phyloP scores from a whole-genome alignment of 2,797 vertebrate genomes.

The Diglossa cyanea region DNA sequence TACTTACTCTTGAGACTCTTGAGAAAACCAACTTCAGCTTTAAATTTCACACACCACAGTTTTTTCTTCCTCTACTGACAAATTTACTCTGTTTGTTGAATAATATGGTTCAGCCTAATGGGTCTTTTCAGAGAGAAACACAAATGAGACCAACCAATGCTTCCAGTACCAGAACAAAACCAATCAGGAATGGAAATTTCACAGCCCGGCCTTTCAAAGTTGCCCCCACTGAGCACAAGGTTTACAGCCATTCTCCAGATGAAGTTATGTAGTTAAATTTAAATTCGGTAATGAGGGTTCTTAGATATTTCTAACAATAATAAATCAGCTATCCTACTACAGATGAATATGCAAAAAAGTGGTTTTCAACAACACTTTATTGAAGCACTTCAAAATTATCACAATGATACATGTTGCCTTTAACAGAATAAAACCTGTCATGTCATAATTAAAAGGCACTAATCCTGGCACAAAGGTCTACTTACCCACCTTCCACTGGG shows the following conservation, averaged over 20 bases:
- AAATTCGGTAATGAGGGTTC: background rate
- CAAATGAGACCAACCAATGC: background rate
- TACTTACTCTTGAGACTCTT: background rate
- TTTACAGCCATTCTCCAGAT: background rate
- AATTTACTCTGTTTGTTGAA: background rate
- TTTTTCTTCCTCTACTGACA: background rate
- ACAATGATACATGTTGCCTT: constrained; percentile 57
- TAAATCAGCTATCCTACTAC: background rate
- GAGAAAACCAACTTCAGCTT: background rate
- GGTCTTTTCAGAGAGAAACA: background rate
- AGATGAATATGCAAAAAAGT: background rate
- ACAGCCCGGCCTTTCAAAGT: background rate
- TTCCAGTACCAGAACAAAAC: background rate
- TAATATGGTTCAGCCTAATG: fast-evolving
- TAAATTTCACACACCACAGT: background rate
- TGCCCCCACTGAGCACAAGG: background rate
- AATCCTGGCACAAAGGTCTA: constrained; percentile 57
- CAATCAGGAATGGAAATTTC: background rate
- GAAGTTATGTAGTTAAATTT: background rate
- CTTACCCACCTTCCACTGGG: constrained; percentile 36
- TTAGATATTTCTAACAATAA: background rate
- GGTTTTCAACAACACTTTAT: constrained; percentile 58
- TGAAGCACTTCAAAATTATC: constrained; percentile 58
- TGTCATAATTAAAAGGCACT: constrained; percentile 56
- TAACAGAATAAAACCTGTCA: constrained; percentile 46